Conservation (phyloP, 2,888 invertebrate genomes). For the Luperina testacea region DNA sequence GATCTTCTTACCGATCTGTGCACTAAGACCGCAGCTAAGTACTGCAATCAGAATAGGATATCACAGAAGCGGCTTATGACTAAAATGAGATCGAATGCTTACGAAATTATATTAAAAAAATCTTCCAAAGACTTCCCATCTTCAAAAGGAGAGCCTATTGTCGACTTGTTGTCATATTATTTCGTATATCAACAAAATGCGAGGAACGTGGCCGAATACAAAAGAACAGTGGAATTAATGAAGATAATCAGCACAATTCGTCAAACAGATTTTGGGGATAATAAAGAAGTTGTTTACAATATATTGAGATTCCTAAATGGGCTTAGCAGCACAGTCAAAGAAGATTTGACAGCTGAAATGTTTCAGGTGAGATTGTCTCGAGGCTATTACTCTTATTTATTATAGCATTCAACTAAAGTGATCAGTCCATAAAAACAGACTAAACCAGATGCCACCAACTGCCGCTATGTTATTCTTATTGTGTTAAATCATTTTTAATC, state of each 20-base stretch:
- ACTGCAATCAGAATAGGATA: slow-evolving; percentile 75
- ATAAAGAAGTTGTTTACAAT: slow-evolving; percentile 75
- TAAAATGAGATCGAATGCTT: slow-evolving; percentile 84
- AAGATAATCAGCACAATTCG: slow-evolving; percentile 76
- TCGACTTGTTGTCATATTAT: slow-evolving; percentile 81
- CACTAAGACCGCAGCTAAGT: slow-evolving; percentile 79
- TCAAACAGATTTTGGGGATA: slow-evolving; percentile 75
- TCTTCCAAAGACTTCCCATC: slow-evolving; percentile 72
- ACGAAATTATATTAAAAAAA: slow-evolving; percentile 85
- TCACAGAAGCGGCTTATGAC: slow-evolving; percentile 76
- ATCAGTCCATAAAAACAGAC: too few species aligned
- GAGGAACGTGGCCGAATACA: slow-evolving; percentile 84
- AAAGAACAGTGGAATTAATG: slow-evolving; percentile 79
- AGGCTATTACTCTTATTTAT: not conserved
- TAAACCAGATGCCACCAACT: not conserved
- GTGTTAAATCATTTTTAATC: not conserved
- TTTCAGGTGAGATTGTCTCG: slow-evolving; percentile 76
- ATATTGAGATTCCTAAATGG: slow-evolving; percentile 78
- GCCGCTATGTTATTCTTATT: not conserved
- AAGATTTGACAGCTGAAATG: slow-evolving; percentile 78
- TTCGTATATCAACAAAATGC: slow-evolving; percentile 78
- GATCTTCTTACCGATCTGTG: slow-evolving; percentile 83
- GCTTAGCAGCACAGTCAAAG: slow-evolving; percentile 77
- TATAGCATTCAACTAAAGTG: not conserved
- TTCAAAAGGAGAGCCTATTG: slow-evolving; percentile 76